Percentiles rank a stretch among this genome's conserved stretches.
Conservation (phyloP, 2,113 vertebrate genomes). For the Carlito syrichta region DNA sequence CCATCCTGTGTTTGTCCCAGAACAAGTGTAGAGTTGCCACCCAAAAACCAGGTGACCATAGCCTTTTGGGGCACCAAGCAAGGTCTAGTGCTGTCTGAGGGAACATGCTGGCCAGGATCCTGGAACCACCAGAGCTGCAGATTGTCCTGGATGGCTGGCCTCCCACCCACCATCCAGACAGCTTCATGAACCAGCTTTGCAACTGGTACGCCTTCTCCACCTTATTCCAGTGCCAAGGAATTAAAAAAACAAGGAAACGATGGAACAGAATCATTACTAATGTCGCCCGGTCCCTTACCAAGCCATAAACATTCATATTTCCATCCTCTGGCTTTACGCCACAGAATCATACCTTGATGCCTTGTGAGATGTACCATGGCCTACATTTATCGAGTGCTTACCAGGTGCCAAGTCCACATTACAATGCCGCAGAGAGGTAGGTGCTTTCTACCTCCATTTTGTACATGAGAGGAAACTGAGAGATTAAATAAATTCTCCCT, state of each 20-base stretch:
- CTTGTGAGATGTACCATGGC: too few species aligned
- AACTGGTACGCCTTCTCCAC: background rate
- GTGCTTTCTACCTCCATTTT: background rate
- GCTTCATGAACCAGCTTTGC: background rate
- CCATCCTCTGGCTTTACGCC: background rate
- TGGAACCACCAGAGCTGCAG: background rate
- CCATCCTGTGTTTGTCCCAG: background rate
- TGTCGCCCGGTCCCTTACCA: background rate
- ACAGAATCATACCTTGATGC: too few species aligned
- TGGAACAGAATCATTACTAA: background rate
- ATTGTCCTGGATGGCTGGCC: background rate
- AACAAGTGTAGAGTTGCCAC: background rate
- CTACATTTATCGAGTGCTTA: background rate
- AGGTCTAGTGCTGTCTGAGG: background rate
- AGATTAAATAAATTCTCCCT: background rate
- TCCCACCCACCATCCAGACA: background rate
- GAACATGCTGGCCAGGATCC: background rate
- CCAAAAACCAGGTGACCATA: background rate
- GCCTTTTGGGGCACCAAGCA: background rate
- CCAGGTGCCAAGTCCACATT: background rate
- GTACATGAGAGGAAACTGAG: background rate
- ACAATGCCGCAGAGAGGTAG: background rate
- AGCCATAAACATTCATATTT: background rate
- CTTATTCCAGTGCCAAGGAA: background rate
- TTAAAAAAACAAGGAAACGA: background rate